Evolutionary conservation across 2,888 invertebrate species (phyloP).

Genomic region (Stenotaenia linearis): DNA sequence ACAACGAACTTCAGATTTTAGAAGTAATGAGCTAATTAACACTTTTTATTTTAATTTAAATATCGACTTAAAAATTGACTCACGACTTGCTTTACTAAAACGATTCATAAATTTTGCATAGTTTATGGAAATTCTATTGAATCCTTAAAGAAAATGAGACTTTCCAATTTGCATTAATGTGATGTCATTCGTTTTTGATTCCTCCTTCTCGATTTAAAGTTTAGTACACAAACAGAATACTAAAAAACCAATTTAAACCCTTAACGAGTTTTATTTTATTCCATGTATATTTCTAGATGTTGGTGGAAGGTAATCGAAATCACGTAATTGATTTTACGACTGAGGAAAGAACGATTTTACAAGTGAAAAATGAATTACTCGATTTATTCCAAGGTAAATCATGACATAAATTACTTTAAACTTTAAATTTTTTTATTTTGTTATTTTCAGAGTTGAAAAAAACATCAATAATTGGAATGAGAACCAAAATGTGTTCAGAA

Average conservation of each 20-base stretch:
- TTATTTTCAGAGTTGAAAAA: neutral
- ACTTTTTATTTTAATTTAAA: no score
- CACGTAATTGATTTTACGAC: neutral
- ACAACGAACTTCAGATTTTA: neutral
- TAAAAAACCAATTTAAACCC: no score
- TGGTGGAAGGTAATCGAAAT: neutral
- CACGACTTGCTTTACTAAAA: no score
- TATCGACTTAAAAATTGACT: no score
- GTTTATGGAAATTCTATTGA: no score
- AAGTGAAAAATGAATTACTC: neutral
- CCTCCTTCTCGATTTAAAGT: no score
- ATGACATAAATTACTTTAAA: neutral
- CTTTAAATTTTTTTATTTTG: neutral
- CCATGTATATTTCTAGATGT: neutral
- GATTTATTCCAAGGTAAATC: neutral
- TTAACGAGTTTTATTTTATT: neutral
- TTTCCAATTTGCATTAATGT: no score
- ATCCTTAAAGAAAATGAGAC: no score
- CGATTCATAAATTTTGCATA: no score
- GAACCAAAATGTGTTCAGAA: neutral
- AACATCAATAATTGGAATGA: neutral
- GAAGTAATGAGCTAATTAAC: neutral
- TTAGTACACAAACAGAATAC: no score
- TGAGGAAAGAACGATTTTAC: neutral
- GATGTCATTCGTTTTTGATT: no score